A percentile compares a stretch with the other conserved stretches of the same genome.
phyloP scores from a whole-genome alignment of 2,797 vertebrate species.

The Todus mexicanus region DNA sequence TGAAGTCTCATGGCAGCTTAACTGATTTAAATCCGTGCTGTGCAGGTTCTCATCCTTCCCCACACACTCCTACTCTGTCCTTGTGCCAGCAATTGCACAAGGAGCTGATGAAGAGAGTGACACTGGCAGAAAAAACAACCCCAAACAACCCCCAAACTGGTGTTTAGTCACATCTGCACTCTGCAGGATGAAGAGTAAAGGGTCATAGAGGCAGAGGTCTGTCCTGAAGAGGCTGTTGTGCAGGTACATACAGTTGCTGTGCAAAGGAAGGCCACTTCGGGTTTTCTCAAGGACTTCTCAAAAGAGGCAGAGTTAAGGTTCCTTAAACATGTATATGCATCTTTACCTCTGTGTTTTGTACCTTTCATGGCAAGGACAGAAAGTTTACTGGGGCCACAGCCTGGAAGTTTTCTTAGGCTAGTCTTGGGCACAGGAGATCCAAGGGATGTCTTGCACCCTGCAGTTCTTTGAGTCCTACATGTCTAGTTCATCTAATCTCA shows the following conservation, averaged over 20 bases:
- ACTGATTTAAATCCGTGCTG: not conserved
- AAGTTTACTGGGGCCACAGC: not conserved
- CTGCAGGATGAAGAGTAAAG: not conserved
- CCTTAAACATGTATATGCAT: rapidly evolving
- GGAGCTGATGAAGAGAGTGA: not conserved
- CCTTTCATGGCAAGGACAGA: not conserved
- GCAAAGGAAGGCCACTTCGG: not conserved
- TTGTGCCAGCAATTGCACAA: not conserved
- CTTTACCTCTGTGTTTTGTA: not conserved
- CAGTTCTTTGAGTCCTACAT: not conserved
- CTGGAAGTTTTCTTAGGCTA: not conserved
- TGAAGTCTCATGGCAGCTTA: not conserved
- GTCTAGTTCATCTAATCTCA: not conserved
- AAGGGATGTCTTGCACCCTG: not conserved
- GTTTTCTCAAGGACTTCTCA: not conserved
- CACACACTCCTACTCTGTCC: not conserved
- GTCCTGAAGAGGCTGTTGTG: not conserved
- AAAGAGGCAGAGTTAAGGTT: not conserved
- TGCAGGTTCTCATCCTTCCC: not conserved
- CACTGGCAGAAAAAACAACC: not conserved
- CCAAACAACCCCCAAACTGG: not conserved
- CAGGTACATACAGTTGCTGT: not conserved
- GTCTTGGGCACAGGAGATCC: not conserved
- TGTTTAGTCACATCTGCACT: not conserved
- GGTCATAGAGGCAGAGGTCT: not conserved